phyloP scores from a whole-genome alignment of 2,888 invertebrate species.

The Pristionchus fissidentatus region DNA sequence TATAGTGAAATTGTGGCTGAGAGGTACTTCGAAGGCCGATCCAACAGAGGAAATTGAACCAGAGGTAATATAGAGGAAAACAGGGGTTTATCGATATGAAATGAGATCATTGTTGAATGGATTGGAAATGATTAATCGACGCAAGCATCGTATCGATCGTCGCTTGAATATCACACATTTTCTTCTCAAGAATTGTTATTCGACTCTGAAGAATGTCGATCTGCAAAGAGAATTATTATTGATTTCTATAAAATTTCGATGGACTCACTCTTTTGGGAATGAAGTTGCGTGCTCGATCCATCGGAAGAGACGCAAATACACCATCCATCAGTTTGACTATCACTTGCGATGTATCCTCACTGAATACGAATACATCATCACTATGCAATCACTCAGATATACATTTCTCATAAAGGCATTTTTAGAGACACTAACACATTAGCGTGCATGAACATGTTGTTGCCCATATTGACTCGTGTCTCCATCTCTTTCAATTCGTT shows the following conservation, averaged over 20 bases:
- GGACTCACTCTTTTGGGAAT: slow-evolving; percentile 82
- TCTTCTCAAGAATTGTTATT: neutral
- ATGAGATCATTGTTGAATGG: slow-evolving; percentile 29
- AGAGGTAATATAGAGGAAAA: neutral
- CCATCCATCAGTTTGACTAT: slow-evolving; percentile 85
- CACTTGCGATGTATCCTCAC: slow-evolving; percentile 81
- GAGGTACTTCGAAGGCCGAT: too few species aligned
- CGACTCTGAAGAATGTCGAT: neutral
- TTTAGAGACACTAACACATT: slow-evolving; percentile 30
- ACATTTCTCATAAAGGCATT: too few species aligned
- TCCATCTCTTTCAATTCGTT: slow-evolving; percentile 10
- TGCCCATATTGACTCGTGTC: slow-evolving; percentile 47
- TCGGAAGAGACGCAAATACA: slow-evolving; percentile 84
- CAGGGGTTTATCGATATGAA: neutral
- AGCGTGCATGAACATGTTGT: slow-evolving; percentile 47
- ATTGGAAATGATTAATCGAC: slow-evolving; percentile 22
- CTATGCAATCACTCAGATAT: neutral
- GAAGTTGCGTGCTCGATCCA: slow-evolving; percentile 84
- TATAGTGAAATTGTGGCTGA: too few species aligned
- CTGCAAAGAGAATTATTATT: neutral
- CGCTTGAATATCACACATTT: slow-evolving; percentile 37
- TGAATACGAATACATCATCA: slow-evolving; percentile 57
- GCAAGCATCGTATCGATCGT: slow-evolving; percentile 42
- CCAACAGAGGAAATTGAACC: neutral
- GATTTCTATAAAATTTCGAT: too few species aligned